Conservation (phyloP, 2,888 invertebrate species). For the Lordiphosa andalusiaca region DNA sequence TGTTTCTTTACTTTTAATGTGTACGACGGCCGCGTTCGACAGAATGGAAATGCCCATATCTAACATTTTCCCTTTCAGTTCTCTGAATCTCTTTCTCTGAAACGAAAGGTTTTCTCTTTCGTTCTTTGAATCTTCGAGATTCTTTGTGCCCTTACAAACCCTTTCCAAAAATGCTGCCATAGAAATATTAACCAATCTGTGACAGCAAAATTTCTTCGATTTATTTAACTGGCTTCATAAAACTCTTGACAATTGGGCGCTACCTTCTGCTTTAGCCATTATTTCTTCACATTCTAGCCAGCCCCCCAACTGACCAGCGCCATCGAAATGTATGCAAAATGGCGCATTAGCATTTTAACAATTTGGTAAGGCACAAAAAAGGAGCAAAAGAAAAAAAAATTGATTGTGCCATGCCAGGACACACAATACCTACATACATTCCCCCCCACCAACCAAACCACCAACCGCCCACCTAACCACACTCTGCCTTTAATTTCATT, state of each 20-base stretch:
- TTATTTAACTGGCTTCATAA: neutral
- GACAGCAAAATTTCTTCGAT: too few species aligned
- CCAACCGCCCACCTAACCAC: conserved; percentile 16
- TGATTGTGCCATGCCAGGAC: conserved; percentile 56
- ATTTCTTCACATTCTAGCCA: neutral
- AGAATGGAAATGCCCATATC: too few species aligned
- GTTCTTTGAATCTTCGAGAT: too few species aligned
- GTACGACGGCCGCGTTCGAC: too few species aligned
- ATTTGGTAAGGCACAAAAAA: conserved; percentile 39
- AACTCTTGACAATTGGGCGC: conserved; percentile 2
- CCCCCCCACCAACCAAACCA: conserved; percentile 6
- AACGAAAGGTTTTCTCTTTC: too few species aligned
- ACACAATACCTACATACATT: conserved; percentile 10
- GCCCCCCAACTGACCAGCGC: conserved; percentile 41
- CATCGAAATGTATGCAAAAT: conserved; percentile 68
- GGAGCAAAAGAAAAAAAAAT: conserved; percentile 43
- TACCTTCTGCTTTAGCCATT: neutral
- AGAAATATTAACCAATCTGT: too few species aligned
- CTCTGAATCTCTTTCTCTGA: too few species aligned
- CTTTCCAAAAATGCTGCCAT: too few species aligned
- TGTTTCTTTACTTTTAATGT: too few species aligned
- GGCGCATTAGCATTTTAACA: conserved; percentile 73
- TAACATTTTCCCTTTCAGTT: too few species aligned
- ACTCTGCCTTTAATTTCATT: conserved; percentile 57
- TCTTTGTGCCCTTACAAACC: too few species aligned